phyloP scores from a whole-genome alignment of 2,797 vertebrate species.

The Discoglossus pictus region DNA sequence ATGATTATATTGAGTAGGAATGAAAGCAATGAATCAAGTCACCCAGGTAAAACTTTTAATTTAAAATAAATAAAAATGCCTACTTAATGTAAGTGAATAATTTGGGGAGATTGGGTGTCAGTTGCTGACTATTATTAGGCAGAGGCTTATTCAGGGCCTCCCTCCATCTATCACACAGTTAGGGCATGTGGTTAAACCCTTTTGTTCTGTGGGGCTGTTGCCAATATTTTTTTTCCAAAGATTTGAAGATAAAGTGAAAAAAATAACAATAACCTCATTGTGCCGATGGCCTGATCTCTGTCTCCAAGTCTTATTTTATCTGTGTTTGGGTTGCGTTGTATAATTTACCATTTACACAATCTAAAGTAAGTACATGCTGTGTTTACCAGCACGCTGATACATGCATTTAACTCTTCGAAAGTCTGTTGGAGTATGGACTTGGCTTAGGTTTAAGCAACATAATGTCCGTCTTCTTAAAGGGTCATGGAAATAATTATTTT shows the following conservation, averaged over 20 bases:
- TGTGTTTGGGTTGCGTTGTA: not conserved
- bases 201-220: constrained; percentile 51
- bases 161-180: constrained; percentile 64
- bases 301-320: constrained; percentile 16
- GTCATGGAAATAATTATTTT: too few species aligned
- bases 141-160: constrained; percentile 54
- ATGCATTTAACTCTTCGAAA: not conserved
- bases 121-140: constrained; percentile 64
- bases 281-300: not conserved
- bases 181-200: constrained; percentile 63
- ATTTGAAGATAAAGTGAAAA: constrained; percentile 6
- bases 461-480: too few species aligned
- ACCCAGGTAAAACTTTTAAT: too few species aligned
- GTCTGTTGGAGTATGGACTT: not conserved
- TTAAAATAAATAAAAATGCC: too few species aligned
- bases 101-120: constrained; percentile 42
- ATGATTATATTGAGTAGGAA: too few species aligned
- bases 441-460: too few species aligned
- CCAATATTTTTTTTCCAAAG: constrained; percentile 46
- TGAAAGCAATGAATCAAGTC: too few species aligned
- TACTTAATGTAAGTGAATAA: too few species aligned
- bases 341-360: constrained; percentile 16
- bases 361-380: constrained; percentile 16
- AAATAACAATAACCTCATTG: constrained; percentile 18
- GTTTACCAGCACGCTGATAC: constrained; percentile 1